A percentile compares a stretch with the other conserved stretches of the same genome.
These are phyloP conservation scores for Panthera tigris DNA, from an alignment of 2,113 vertebrate species.

Conservation along the genomic window DNA sequence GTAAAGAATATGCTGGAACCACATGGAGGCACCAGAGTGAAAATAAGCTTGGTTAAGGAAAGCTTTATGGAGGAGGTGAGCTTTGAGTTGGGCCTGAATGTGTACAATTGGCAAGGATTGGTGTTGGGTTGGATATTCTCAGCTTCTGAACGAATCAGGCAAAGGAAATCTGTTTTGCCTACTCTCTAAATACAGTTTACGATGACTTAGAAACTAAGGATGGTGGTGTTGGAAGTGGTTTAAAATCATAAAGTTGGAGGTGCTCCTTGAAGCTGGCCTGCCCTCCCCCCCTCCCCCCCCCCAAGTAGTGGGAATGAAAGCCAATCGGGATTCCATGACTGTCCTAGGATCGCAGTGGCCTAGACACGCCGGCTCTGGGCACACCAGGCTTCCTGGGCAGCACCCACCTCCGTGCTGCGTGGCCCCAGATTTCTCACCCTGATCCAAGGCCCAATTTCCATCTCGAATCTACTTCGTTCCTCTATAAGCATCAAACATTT, in stretches of 20 bases:
- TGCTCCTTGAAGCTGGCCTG: background rate
- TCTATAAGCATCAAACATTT: conserved; percentile 75
- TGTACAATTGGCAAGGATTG: background rate
- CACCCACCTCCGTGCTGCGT: background rate
- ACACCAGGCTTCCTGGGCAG: background rate
- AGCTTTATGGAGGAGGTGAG: background rate
- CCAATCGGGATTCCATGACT: background rate
- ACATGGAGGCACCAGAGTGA: background rate
- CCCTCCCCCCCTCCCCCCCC: rapidly evolving
- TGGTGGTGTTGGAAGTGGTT: background rate
- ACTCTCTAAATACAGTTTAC: background rate
- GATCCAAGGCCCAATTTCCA: background rate
- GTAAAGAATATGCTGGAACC: background rate
- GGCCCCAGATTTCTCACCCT: background rate
- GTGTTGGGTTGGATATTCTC: background rate
- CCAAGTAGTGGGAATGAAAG: background rate
- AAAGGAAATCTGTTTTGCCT: background rate
- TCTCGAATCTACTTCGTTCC: conserved; percentile 35
- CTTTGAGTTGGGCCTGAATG: background rate
- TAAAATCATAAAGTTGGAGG: background rate
- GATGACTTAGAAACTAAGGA: background rate
- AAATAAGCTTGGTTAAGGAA: background rate
- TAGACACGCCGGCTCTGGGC: background rate
- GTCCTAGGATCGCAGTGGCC: background rate
- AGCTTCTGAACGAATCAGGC: background rate